Conservation (phyloP, 2,888 invertebrate species). For the Petrolisthes cinctipes region DNA sequence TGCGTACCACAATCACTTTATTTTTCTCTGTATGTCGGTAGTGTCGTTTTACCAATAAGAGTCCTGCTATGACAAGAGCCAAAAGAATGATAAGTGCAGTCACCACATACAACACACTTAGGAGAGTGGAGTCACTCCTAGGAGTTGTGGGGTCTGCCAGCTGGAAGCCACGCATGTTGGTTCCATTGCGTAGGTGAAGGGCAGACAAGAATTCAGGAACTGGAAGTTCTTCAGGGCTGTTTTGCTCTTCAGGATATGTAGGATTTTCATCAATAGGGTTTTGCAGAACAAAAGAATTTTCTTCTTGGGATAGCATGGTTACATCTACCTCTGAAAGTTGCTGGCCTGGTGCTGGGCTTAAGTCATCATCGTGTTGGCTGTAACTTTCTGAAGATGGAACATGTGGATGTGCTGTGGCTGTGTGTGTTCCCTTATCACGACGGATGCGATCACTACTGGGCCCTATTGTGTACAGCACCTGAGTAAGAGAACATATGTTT, state of each 20-base stretch:
- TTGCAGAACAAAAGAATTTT: not conserved
- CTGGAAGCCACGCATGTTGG: conserved; percentile 62
- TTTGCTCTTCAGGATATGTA: not conserved
- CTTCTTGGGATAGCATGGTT: not conserved
- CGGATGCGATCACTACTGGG: conserved; percentile 43
- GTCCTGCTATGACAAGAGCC: conserved; percentile 46
- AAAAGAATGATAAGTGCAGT: conserved; percentile 43
- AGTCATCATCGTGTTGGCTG: not conserved
- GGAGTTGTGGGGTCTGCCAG: conserved; percentile 11
- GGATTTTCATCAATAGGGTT: not conserved
- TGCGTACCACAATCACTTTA: conserved; percentile 62
- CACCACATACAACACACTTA: conserved; percentile 51
- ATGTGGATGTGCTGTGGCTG: not conserved
- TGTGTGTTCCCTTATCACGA: conserved; percentile 39
- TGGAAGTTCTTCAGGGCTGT: conserved; percentile 43
- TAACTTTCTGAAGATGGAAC: not conserved
- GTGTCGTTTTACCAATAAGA: conserved; percentile 50
- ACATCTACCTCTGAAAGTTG: not conserved
- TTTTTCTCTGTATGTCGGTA: conserved; percentile 53
- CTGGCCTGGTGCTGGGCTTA: not conserved
- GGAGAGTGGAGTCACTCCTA: conserved; percentile 32
- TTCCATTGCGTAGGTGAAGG: conserved; percentile 57
- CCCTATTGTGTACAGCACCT: conserved; percentile 64
- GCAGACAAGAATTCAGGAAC: conserved; percentile 50
- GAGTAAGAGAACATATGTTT: not conserved